These are phyloP conservation scores for Heliothis virescens DNA, from an alignment of 1,140 invertebrate species.

Conservation along the genomic window DNA sequence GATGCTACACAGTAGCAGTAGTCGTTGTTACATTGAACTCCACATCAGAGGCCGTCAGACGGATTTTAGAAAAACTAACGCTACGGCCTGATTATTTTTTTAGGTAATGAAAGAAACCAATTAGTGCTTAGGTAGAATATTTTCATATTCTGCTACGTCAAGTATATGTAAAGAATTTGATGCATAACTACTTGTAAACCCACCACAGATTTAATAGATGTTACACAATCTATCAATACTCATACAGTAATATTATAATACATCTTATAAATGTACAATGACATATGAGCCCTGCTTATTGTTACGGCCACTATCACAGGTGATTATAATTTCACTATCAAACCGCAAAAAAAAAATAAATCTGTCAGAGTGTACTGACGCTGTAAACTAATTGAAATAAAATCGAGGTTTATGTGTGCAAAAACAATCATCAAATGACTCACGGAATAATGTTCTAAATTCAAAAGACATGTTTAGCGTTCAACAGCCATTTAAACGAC, in stretches of 20 bases:
- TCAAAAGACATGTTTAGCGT: neutral
- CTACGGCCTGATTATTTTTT: no score
- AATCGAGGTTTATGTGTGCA: neutral
- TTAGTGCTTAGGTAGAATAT: no score
- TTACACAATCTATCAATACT: conserved; percentile 10
- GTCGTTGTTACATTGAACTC: no score
- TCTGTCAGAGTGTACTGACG: neutral
- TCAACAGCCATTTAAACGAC: conserved; percentile 13
- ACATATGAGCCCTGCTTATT: neutral
- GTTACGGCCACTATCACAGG: neutral
- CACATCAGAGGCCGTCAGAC: no score
- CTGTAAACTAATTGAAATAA: neutral
- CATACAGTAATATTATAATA: neutral
- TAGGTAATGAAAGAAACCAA: no score
- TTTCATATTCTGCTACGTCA: neutral
- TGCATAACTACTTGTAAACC: conserved; percentile 1
- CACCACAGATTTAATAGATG: neutral
- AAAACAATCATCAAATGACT: neutral
- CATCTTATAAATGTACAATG: neutral
- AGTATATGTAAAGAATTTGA: neutral
- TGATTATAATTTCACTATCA: neutral
- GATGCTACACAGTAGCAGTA: no score
- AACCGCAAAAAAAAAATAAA: conserved; percentile 8
- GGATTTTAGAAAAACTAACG: no score
- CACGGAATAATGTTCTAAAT: conserved; percentile 3